Base-by-base conservation (phyloP, 2,888 invertebrate genomes). In the Pycnomerus fuliginosus region DNA sequence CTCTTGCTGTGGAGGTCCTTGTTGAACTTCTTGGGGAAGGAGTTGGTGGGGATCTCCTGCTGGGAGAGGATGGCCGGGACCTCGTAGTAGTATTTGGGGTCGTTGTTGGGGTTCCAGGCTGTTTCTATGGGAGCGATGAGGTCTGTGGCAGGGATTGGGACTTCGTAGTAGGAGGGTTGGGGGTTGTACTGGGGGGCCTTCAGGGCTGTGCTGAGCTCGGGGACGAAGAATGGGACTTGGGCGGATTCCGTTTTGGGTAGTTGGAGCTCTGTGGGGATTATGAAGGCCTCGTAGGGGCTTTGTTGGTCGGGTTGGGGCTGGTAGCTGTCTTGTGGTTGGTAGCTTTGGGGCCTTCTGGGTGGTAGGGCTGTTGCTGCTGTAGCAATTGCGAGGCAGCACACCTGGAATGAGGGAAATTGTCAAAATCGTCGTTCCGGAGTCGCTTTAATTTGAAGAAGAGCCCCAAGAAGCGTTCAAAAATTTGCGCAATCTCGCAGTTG, bases 21-120 rank as follows among this genome's bases (percentile, higher is more conserved):
- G 46, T 71, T 65, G 62, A 74, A 81, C 60, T 82, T 82, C 61
- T 82, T 82, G 0, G 82, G 82, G 55, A 77, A 80, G 14, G 74
- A 56, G 25, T 75, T 75, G 12, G 80, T 80, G 2, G 80, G 80
- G 13, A 67, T 63, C 51, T 75, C 58, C 48, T 70, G 53, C 64
- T 66, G 55, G 52, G 60, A 62, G 52, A 69, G 53, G 60, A 72
- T 42, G 65, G 75, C 39, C 55, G 72, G 55, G 62, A 72, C 56
- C 69, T 71, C 53, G 59, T 72, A 61, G 60, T 67, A 69, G 20
- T 64, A 60, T 38, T 63, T 61, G 37, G 72, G 65, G 50, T 70
- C 69, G 50, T 69, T 66, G 23, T 67, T 62, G 47, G 72, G 69
- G 43, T 74, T 72, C 67, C 71, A 71, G 44, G 57, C 66, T 48